Evolutionary conservation across 2,797 vertebrate species (phyloP).

Genomic region (Scyliorhinus canicula): DNA sequence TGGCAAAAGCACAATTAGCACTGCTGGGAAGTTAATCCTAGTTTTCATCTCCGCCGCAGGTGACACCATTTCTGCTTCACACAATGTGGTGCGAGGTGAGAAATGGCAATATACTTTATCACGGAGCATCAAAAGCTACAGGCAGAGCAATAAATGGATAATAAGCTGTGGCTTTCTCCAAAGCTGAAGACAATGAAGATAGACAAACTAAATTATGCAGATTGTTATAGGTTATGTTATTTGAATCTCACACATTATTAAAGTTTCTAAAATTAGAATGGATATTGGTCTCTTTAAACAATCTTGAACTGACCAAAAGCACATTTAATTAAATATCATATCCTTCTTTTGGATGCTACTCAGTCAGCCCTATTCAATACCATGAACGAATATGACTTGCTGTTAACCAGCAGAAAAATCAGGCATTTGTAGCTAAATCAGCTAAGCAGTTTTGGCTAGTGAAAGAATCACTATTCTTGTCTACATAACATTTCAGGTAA

Average conservation of each 20-base stretch:
- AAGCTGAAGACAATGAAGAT: neutral
- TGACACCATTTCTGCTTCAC: neutral
- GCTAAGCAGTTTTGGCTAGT: neutral
- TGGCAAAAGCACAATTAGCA: neutral
- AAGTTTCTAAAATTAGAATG: conserved; percentile 36
- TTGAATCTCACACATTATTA: conserved; percentile 31
- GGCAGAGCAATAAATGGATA: conserved; percentile 21
- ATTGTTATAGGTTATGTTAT: conserved; percentile 2
- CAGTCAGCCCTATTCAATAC: conserved; percentile 1
- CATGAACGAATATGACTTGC: neutral
- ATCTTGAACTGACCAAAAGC: conserved; percentile 20
- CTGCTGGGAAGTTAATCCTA: neutral
- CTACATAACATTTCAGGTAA: neutral
- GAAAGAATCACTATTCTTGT: neutral
- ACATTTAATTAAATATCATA: conserved; percentile 28
- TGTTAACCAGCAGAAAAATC: neutral
- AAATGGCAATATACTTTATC: neutral
- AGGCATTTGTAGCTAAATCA: neutral
- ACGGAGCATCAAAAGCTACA: conserved; percentile 14
- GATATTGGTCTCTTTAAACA: conserved; percentile 32
- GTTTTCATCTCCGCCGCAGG: neutral
- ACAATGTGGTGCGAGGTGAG: neutral
- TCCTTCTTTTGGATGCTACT: neutral
- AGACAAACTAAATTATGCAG: conserved; percentile 28
- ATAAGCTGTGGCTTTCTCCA: neutral